Evolutionary conservation across 2,797 vertebrate genomes (phyloP).

Genomic region (Champsocephalus esox): DNA sequence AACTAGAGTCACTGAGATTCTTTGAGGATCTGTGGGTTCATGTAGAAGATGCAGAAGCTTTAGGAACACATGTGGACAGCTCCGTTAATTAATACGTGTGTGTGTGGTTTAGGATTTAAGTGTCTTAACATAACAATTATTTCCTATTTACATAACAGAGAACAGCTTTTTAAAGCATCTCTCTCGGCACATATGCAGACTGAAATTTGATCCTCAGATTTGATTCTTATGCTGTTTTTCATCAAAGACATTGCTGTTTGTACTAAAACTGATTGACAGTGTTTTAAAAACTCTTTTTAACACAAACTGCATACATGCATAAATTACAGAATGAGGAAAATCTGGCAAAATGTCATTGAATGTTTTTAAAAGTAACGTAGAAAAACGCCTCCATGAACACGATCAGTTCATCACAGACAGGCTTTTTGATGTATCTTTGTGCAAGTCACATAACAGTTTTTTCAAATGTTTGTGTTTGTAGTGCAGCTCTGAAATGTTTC

Average conservation of each 20-base stretch:
- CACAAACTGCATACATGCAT: slow-evolving; percentile 26
- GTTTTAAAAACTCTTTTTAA: background rate
- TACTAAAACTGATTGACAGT: slow-evolving; percentile 7
- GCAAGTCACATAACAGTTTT: background rate
- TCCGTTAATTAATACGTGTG: slow-evolving; percentile 7
- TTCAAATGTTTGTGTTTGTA: slow-evolving; percentile 1
- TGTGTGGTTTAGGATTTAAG: background rate
- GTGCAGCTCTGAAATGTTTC: background rate
- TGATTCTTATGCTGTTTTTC: background rate
- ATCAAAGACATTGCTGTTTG: slow-evolving; percentile 21
- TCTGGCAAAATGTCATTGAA: slow-evolving; percentile 12
- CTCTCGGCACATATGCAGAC: slow-evolving; percentile 14
- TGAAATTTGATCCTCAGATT: slow-evolving; percentile 17
- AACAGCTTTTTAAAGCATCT: background rate
- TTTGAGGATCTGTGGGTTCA: background rate
- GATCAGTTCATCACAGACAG: slow-evolving; percentile 10
- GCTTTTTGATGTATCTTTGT: slow-evolving; percentile 1
- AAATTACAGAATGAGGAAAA: slow-evolving; percentile 22
- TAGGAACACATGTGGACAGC: background rate
- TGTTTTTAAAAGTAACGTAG: slow-evolving; percentile 24
- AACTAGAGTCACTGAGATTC: slow-evolving; percentile 13
- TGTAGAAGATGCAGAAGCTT: background rate
- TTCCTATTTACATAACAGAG: slow-evolving; percentile 12
- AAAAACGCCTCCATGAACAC: slow-evolving; percentile 2
- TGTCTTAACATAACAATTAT: background rate